Evolutionary conservation across 1,140 invertebrate species (phyloP).

Genomic region (Trinorchestia longiramus): DNA sequence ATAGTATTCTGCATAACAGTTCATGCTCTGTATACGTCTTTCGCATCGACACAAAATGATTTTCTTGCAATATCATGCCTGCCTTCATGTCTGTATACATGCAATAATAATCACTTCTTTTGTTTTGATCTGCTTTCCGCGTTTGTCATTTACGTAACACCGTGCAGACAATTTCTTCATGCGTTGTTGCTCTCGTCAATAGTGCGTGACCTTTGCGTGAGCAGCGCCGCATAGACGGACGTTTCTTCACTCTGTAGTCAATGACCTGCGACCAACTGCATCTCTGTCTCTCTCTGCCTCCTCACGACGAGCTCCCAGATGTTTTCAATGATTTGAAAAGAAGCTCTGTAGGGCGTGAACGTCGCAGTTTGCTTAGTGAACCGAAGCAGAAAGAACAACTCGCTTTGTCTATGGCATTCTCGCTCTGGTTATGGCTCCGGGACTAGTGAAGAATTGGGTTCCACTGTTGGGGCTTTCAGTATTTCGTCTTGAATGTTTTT

Average conservation of each 20-base stretch:
- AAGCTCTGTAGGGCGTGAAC: neutral
- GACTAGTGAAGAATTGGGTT: neutral
- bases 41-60: neutral
- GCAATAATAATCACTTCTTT: neutral
- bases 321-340: neutral
- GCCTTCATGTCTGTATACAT: neutral
- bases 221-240: neutral
- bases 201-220: neutral
- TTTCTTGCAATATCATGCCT: neutral
- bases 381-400: neutral
- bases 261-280: neutral
- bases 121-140: neutral
- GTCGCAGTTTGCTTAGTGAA: neutral
- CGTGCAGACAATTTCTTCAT: neutral
- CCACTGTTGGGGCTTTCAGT: too few relatives aligned
- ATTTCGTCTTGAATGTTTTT: too few relatives aligned
- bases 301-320: neutral
- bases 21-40: neutral
- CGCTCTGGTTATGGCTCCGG: neutral
- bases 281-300: neutral
- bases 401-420: too few relatives aligned
- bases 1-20: neutral
- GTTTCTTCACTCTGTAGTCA: neutral
- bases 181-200: neutral
- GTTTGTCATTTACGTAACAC: neutral